Conservation (phyloP, 1,140 invertebrate genomes). For the Tetragonula clypearis region DNA sequence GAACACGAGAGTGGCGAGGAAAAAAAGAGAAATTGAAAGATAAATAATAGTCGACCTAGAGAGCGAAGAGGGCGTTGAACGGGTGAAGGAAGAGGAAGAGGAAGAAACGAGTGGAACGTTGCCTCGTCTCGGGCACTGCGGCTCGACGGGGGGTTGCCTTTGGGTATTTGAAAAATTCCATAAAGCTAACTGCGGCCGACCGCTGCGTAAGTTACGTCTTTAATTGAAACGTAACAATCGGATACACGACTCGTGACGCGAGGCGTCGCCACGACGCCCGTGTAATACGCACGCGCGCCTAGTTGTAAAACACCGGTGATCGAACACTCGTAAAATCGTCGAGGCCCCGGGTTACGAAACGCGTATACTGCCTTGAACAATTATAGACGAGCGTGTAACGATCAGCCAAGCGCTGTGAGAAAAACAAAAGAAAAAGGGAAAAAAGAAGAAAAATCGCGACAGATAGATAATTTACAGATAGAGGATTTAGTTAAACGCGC, state of each 20-base stretch:
- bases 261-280: slow-evolving; percentile 45
- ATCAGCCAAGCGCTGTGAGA: background rate
- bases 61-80: background rate
- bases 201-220: slow-evolving; percentile 32
- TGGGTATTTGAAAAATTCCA: slow-evolving; percentile 26
- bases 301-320: slow-evolving; percentile 59
- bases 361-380: background rate
- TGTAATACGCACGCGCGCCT: slow-evolving; percentile 46
- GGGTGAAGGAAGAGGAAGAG: background rate
- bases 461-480: background rate
- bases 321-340: slow-evolving; percentile 64
- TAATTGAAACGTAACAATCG: slow-evolving; percentile 76
- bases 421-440: too few species aligned
- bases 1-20: background rate
- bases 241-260: slow-evolving; percentile 49
- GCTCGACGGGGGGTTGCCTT: slow-evolving; percentile 14
- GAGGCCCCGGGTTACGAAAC: slow-evolving; percentile 9
- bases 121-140: too few species aligned
- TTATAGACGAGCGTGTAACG: too few species aligned
- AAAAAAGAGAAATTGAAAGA: slow-evolving; percentile 8
- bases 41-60: slow-evolving; percentile 51
- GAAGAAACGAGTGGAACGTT: background rate
- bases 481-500: background rate
- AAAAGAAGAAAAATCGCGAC: background rate
- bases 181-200: background rate